Conservation (phyloP, 2,797 vertebrate genomes). For the Syngnathus acus region DNA sequence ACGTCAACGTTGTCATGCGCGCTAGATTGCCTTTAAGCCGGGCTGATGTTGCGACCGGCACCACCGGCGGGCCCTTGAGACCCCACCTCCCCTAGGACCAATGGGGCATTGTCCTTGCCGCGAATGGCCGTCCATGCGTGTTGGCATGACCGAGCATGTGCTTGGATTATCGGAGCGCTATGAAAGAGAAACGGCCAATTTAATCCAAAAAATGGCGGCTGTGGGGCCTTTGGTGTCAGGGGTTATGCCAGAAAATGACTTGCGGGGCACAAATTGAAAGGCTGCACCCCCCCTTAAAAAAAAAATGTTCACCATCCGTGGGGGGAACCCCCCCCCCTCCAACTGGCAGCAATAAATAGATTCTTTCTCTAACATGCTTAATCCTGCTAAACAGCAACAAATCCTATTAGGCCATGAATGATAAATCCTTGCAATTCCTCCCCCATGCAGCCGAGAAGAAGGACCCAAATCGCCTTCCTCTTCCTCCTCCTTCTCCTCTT, state of each 20-base stretch:
- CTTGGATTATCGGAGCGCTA: slow-evolving; percentile 55
- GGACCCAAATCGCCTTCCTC: slow-evolving; percentile 50
- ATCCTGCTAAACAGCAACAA: slow-evolving; percentile 82
- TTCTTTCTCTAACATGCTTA: slow-evolving; percentile 78
- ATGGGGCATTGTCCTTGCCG: slow-evolving; percentile 41
- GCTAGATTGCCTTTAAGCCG: background rate
- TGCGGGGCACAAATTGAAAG: slow-evolving; percentile 38
- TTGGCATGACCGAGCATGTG: slow-evolving; percentile 55
- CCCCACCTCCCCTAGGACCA: slow-evolving; percentile 28
- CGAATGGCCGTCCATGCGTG: slow-evolving; percentile 33
- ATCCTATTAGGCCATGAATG: slow-evolving; percentile 83
- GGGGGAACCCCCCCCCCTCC: slow-evolving; percentile 31
- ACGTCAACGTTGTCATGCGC: slow-evolving; percentile 37
- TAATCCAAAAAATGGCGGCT: slow-evolving; percentile 53
- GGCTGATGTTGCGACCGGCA: slow-evolving; percentile 35
- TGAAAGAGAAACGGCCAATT: slow-evolving; percentile 59
- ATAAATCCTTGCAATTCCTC: slow-evolving; percentile 66
- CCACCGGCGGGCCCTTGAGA: slow-evolving; percentile 28
- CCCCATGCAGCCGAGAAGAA: slow-evolving; percentile 44
- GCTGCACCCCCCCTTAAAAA: slow-evolving; percentile 33
- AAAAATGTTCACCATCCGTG: slow-evolving; percentile 47
- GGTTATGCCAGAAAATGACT: slow-evolving; percentile 63
- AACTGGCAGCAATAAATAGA: slow-evolving; percentile 75
- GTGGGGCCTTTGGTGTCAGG: slow-evolving; percentile 27
- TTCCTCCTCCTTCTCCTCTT: slow-evolving; percentile 3